Evolutionary conservation across 1,140 invertebrate genomes (phyloP).

Genomic region (Zaprionus ornatus): DNA sequence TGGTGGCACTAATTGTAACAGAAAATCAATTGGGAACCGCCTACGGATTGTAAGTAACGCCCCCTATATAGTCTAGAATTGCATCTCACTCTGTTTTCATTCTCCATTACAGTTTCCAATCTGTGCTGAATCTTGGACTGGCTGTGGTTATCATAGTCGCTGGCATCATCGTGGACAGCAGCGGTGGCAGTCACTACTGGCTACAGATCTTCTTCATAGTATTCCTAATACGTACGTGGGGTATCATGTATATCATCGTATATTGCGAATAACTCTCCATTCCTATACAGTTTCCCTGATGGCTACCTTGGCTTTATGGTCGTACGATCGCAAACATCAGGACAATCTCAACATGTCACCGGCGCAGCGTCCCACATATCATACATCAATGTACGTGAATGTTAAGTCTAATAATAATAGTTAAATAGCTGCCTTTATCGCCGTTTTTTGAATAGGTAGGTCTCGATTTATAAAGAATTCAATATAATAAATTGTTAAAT

Average conservation of each 20-base stretch:
- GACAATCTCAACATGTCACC: slow-evolving; percentile 93
- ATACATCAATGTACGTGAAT: slow-evolving; percentile 82
- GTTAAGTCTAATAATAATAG: slow-evolving; percentile 59
- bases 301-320: slow-evolving; percentile 89
- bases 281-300: slow-evolving; percentile 87
- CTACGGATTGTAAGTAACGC: slow-evolving; percentile 90
- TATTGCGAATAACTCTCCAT: not conserved
- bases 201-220: slow-evolving; percentile 96
- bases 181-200: slow-evolving; percentile 92
- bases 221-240: slow-evolving; percentile 87
- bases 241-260: too few relatives aligned
- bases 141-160: slow-evolving; percentile 93
- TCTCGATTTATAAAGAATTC: too few relatives aligned
- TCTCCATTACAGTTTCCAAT: slow-evolving; percentile 88
- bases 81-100: not conserved
- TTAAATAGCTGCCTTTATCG: too few relatives aligned
- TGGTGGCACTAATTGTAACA: slow-evolving; percentile 95
- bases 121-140: slow-evolving; percentile 97
- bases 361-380: slow-evolving; percentile 67
- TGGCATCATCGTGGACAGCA: slow-evolving; percentile 93
- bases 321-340: slow-evolving; percentile 88
- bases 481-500: too few relatives aligned
- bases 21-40: slow-evolving; percentile 97
- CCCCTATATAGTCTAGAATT: not conserved
- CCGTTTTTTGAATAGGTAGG: too few relatives aligned